phyloP scores from a whole-genome alignment of 2,797 vertebrate species.

The Sebastes cheni region DNA sequence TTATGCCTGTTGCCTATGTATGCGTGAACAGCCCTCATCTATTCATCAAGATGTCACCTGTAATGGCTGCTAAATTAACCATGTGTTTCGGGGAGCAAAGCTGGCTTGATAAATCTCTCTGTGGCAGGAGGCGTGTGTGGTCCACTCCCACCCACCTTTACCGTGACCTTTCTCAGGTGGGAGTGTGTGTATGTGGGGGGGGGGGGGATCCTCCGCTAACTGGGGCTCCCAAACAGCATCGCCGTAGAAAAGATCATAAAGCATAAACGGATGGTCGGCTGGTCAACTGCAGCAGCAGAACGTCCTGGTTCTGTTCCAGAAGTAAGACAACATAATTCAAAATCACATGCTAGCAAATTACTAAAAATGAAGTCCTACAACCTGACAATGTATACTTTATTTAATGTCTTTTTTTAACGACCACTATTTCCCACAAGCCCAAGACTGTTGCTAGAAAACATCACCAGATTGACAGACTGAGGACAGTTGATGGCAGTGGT shows the following conservation, averaged over 20 bases:
- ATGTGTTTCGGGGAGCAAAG: conserved; percentile 79
- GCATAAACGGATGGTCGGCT: not conserved
- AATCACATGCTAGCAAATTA: not conserved
- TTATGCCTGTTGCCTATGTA: conserved; percentile 77
- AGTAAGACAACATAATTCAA: not conserved
- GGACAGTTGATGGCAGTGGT: not conserved
- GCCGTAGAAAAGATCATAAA: not conserved
- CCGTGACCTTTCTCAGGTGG: conserved; percentile 65
- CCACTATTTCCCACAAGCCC: not conserved
- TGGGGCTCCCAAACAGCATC: not conserved
- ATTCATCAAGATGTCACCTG: conserved; percentile 85
- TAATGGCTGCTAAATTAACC: conserved; percentile 87
- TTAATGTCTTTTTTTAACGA: not conserved
- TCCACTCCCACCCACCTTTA: conserved; percentile 78
- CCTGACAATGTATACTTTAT: not conserved
- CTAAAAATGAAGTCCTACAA: not conserved
- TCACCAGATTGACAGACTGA: not conserved
- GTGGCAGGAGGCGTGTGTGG: conserved; percentile 75
- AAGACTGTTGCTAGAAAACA: not conserved
- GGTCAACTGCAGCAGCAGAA: conserved; percentile 3
- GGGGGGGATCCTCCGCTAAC: conserved; percentile 23
- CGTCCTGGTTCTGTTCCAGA: not conserved
- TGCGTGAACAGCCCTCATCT: conserved; percentile 75
- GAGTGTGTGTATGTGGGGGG: not conserved
- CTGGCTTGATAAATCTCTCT: conserved; percentile 80